These are phyloP conservation scores for Chrysolina americana DNA, from an alignment of 2,888 invertebrate genomes.

Conservation along the genomic window DNA sequence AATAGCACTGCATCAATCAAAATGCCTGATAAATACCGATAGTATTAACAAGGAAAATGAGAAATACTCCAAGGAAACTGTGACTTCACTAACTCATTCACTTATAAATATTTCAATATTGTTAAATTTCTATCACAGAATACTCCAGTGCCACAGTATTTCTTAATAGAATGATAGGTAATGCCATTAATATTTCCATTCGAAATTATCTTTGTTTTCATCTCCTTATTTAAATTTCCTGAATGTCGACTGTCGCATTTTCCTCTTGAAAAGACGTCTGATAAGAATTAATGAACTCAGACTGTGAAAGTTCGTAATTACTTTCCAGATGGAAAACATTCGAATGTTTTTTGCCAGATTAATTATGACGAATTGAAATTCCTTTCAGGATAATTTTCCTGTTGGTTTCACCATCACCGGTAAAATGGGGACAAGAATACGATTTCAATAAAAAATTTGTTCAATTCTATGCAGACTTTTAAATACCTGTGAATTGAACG, in stretches of 20 bases:
- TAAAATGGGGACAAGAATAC: neutral
- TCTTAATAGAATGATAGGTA: neutral
- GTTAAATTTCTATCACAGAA: too few relatives aligned
- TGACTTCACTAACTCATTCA: too few relatives aligned
- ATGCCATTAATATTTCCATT: neutral
- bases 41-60: too few relatives aligned
- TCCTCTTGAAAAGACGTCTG: neutral
- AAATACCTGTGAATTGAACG: too few relatives aligned
- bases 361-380: neutral
- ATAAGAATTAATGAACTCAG: neutral
- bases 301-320: slow-evolving; percentile 1
- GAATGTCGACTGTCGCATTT: neutral
- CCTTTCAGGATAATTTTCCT: neutral
- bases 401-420: neutral
- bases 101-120: too few relatives aligned
- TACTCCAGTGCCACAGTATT: too few relatives aligned
- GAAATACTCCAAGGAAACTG: too few relatives aligned
- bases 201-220: neutral
- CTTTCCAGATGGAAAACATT: slow-evolving; percentile 11
- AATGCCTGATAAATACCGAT: too few relatives aligned
- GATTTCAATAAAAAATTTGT: neutral
- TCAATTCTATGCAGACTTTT: neutral
- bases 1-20: too few relatives aligned
- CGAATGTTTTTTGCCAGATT: neutral
- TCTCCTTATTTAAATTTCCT: neutral